Conservation (phyloP, 2,113 vertebrate species). For the Bombycilla garrulus region DNA sequence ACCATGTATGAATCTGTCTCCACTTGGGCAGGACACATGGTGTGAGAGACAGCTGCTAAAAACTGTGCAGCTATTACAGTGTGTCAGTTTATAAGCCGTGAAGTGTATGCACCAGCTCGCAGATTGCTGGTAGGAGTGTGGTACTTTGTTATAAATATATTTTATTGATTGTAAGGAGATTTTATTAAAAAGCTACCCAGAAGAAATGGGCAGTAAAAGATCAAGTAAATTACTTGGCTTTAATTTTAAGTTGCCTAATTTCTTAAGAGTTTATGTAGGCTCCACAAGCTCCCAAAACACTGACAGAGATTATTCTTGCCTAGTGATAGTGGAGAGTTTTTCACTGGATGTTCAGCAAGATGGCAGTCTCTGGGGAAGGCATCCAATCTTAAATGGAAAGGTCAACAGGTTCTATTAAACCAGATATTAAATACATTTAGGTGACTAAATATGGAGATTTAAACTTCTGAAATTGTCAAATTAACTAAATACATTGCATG, state of each 20-base stretch:
- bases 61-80: constrained; percentile 58
- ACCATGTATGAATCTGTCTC: constrained; percentile 39
- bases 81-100: constrained; percentile 58
- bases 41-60: constrained; percentile 68
- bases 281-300: not conserved
- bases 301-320: not conserved
- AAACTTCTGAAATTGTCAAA: not conserved
- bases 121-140: constrained; percentile 64
- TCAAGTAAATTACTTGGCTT: constrained; percentile 14
- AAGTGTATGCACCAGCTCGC: constrained; percentile 53
- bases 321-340: not conserved
- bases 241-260: not conserved
- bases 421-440: not conserved
- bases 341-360: not conserved
- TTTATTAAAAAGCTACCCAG: constrained; percentile 35
- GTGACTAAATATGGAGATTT: not conserved
- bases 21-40: constrained; percentile 57
- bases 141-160: constrained; percentile 59
- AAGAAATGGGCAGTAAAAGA: constrained; percentile 49
- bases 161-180: constrained; percentile 56
- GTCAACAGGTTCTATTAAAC: not conserved
- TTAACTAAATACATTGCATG: not conserved
- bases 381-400: not conserved
- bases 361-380: not conserved
- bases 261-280: not conserved